Percentiles rank a stretch among this genome's conserved stretches.
Conservation (phyloP, 2,113 vertebrate species). For the Aegotheles bennettii region DNA sequence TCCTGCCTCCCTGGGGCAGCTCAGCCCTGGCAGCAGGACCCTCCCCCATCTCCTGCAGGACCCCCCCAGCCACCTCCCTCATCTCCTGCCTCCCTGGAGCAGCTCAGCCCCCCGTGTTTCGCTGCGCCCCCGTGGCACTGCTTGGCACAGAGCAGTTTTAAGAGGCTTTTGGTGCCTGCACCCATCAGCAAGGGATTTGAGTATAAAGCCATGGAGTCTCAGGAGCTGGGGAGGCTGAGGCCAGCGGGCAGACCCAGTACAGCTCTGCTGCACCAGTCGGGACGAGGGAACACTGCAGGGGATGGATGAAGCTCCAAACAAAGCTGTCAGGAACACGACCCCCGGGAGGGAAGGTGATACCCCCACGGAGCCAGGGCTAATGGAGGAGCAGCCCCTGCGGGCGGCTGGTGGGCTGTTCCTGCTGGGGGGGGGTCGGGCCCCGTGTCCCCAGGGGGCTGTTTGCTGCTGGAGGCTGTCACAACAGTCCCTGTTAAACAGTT, state of each 20-base stretch:
- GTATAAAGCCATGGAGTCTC: rapidly evolving
- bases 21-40: background rate
- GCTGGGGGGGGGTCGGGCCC: background rate
- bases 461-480: slow-evolving; percentile 34
- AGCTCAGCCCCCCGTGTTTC: too few species aligned
- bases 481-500: slow-evolving; percentile 43
- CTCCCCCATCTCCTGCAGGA: background rate
- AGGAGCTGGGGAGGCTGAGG: background rate
- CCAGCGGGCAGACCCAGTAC: background rate
- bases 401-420: background rate
- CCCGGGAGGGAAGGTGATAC: background rate
- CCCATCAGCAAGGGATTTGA: background rate
- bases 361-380: background rate
- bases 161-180: background rate
- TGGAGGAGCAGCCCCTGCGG: background rate
- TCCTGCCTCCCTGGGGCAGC: background rate
- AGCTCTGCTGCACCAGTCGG: background rate
- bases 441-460: background rate
- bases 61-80: too few species aligned
- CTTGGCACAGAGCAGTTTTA: rapidly evolving
- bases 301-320: background rate
- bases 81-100: too few species aligned
- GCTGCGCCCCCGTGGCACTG: rapidly evolving
- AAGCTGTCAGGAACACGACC: background rate
- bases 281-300: background rate